These are phyloP conservation scores for Pelodiscus sinensis DNA, from an alignment of 2,113 vertebrate genomes.

Conservation along the genomic window DNA sequence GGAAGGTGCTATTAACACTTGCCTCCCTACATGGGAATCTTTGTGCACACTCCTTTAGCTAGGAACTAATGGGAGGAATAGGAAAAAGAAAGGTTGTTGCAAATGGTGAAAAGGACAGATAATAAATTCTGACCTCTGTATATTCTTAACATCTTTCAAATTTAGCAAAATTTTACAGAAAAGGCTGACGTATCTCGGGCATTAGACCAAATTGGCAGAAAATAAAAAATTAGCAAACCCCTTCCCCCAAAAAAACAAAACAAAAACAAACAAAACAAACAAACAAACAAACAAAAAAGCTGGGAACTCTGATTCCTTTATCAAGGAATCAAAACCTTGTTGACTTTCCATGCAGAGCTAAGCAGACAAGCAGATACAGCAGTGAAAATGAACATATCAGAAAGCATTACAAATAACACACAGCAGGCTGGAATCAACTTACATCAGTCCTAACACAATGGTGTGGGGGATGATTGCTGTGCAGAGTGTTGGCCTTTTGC, in stretches of 20 bases:
- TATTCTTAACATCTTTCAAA: neutral
- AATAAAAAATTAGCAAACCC: no score
- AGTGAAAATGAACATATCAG: neutral
- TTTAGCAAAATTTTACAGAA: neutral
- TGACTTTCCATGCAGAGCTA: neutral
- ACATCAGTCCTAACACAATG: neutral
- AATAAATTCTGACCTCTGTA: neutral
- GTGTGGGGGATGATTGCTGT: neutral
- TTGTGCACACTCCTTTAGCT: neutral
- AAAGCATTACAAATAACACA: neutral
- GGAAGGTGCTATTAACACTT: neutral
- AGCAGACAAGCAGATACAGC: neutral
- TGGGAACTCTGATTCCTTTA: neutral
- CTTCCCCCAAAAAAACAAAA: no score
- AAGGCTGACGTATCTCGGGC: neutral
- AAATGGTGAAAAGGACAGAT: neutral
- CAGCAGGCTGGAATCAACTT: neutral
- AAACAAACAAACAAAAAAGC: neutral
- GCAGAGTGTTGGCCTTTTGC: neutral
- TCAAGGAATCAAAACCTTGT: neutral
- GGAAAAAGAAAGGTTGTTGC: neutral
- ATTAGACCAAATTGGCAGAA: neutral
- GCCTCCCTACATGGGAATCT: neutral
- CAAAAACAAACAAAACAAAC: neutral
- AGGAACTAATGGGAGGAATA: neutral